These are phyloP conservation scores for Agapostemon virescens DNA, from an alignment of 2,888 invertebrate species.

Conservation along the genomic window DNA sequence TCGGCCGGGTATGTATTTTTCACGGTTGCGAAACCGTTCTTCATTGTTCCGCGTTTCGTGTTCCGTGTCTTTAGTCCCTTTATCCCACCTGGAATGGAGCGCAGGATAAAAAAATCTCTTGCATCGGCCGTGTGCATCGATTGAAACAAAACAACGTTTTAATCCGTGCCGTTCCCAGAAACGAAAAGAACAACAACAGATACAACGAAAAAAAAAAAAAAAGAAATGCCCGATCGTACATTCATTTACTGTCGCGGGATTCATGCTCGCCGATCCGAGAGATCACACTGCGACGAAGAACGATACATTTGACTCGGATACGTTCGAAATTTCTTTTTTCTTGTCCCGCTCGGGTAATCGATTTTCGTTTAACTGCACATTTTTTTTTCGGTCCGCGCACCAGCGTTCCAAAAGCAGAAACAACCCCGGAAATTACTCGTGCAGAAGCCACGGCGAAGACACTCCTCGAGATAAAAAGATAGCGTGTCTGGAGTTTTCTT, in stretches of 20 bases:
- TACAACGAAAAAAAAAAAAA: too few relatives aligned
- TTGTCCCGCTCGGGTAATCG: neutral
- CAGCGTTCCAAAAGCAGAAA: neutral
- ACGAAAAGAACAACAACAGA: neutral
- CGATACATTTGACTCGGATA: neutral
- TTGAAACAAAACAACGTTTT: slow-evolving; percentile 7
- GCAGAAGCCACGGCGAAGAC: neutral
- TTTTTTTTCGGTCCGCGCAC: neutral
- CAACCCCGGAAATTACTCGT: neutral
- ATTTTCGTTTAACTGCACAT: neutral
- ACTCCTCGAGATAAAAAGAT: neutral
- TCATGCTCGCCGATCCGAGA: neutral
- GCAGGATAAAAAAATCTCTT: slow-evolving; percentile 12
- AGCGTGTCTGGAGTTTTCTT: too few relatives aligned
- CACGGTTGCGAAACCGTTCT: slow-evolving; percentile 10
- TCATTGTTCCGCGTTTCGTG: slow-evolving; percentile 17
- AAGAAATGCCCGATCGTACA: slow-evolving; percentile 7
- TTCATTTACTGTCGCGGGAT: slow-evolving; percentile 3
- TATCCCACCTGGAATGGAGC: neutral
- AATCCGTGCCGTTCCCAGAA: slow-evolving; percentile 1
- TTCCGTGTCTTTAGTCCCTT: slow-evolving; percentile 8
- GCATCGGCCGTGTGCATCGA: neutral
- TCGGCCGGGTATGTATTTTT: slow-evolving; percentile 17
- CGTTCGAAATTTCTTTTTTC: neutral
- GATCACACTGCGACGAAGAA: neutral